Evolutionary conservation across 2,797 vertebrate species (phyloP).

Genomic region (Rhincodon typus): DNA sequence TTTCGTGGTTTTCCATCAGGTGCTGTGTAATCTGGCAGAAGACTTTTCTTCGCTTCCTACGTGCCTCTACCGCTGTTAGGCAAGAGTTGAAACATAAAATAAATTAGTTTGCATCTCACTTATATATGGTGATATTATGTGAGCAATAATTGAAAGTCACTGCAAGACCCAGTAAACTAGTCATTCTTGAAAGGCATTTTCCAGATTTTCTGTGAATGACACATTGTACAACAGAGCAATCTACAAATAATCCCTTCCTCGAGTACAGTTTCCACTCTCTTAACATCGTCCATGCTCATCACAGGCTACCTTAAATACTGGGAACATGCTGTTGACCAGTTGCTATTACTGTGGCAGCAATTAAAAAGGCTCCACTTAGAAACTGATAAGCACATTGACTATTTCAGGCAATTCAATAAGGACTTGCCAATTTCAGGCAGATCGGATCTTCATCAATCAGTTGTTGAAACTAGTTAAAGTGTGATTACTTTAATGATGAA

Average conservation of each 20-base stretch:
- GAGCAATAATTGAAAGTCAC: not conserved
- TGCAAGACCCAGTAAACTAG: not conserved
- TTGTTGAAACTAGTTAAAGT: too few species aligned
- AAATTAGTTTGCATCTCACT: not conserved
- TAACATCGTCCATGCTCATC: not conserved
- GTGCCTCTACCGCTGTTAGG: slow-evolving; percentile 41
- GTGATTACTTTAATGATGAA: not conserved
- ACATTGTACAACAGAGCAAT: not conserved
- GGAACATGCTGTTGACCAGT: not conserved
- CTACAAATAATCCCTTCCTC: not conserved
- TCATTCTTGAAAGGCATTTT: not conserved
- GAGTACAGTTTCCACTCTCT: not conserved
- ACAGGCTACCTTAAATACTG: not conserved
- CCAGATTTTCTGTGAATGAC: not conserved
- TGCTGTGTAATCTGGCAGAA: slow-evolving; percentile 94
- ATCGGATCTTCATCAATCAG: not conserved
- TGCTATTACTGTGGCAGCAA: not conserved
- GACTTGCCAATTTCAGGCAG: not conserved
- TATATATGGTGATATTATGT: not conserved
- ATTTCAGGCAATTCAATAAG: not conserved
- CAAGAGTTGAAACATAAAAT: not conserved
- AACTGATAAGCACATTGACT: not conserved
- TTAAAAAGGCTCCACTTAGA: not conserved
- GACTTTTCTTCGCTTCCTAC: slow-evolving; percentile 75
- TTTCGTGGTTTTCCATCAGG: slow-evolving; percentile 89